A percentile compares a stretch with the other conserved stretches of the same genome.
Conservation (phyloP, 2,113 vertebrate genomes). For the Sminthopsis crassicaudata region DNA sequence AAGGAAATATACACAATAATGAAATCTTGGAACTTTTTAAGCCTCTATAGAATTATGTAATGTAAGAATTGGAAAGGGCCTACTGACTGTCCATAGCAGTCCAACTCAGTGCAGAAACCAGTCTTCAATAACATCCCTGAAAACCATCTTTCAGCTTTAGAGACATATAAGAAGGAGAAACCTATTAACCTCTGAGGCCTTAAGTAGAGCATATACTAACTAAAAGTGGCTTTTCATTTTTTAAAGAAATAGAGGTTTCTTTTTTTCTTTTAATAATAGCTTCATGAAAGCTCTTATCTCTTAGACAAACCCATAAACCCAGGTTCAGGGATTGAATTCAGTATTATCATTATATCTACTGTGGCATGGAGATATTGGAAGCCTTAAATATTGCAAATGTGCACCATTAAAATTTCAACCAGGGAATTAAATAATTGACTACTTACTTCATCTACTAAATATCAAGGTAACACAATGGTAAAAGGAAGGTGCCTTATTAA, state of each 20-base stretch:
- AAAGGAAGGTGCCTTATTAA: background rate
- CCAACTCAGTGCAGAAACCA: background rate
- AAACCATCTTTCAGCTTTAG: background rate
- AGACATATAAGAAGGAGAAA: background rate
- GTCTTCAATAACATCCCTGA: background rate
- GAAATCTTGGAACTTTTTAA: background rate
- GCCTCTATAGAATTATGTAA: background rate
- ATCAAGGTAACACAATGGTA: background rate
- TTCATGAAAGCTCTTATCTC: constrained; percentile 39
- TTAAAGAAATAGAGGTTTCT: background rate
- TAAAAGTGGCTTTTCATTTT: background rate
- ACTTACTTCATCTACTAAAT: background rate
- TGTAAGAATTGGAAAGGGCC: background rate
- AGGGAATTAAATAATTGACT: constrained; percentile 24
- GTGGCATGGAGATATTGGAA: background rate
- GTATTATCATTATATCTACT: background rate
- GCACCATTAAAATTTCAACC: constrained; percentile 21
- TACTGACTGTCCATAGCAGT: background rate
- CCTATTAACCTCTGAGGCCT: background rate
- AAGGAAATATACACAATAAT: background rate
- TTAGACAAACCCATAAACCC: constrained; percentile 17
- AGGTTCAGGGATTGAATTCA: constrained; percentile 12
- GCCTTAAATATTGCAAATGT: constrained; percentile 27
- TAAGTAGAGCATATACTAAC: constrained; percentile 1
- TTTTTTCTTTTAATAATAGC: background rate